Evolutionary conservation across 1,140 invertebrate species (phyloP).

Genomic region (Plectrocnemia conspersa): DNA sequence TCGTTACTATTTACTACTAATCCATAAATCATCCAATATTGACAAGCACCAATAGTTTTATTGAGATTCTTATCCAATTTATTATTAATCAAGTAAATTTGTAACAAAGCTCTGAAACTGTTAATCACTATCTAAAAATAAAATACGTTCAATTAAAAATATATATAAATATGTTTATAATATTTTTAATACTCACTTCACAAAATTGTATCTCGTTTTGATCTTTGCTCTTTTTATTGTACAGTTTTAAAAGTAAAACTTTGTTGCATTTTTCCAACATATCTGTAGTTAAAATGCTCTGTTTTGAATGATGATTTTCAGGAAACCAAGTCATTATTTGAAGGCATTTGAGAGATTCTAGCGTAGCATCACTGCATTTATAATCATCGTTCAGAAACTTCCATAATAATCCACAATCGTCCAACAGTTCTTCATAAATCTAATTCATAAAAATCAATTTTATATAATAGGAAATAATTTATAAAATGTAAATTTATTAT

Average conservation of each 20-base stretch:
- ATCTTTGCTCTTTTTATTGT: conserved; percentile 26
- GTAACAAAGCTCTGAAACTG: conserved; percentile 12
- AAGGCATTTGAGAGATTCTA: conserved; percentile 24
- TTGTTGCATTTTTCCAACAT: conserved; percentile 14
- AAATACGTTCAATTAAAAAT: conserved; percentile 3
- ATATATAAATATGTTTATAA: background rate
- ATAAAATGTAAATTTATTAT: background rate
- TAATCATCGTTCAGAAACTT: conserved; percentile 20
- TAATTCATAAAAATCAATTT: background rate
- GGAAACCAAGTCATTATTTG: conserved; percentile 13
- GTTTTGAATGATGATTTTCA: conserved; percentile 8
- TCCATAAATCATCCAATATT: conserved; percentile 30
- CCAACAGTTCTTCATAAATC: conserved; percentile 26
- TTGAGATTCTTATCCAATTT: conserved; percentile 21
- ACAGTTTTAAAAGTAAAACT: conserved; percentile 14
- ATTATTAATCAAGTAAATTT: conserved; percentile 17
- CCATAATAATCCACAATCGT: conserved; percentile 22
- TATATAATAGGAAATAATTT: conserved; percentile 8
- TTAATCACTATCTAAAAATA: conserved; percentile 27
- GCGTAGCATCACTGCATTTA: background rate
- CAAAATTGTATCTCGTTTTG: conserved; percentile 29
- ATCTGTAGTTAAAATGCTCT: conserved; percentile 9
- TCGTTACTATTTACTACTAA: conserved; percentile 15
- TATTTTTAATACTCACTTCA: conserved; percentile 18
- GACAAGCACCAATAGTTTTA: conserved; percentile 28